Base-by-base conservation (phyloP, 2,113 vertebrate genomes). In the Chamaea fasciata region DNA sequence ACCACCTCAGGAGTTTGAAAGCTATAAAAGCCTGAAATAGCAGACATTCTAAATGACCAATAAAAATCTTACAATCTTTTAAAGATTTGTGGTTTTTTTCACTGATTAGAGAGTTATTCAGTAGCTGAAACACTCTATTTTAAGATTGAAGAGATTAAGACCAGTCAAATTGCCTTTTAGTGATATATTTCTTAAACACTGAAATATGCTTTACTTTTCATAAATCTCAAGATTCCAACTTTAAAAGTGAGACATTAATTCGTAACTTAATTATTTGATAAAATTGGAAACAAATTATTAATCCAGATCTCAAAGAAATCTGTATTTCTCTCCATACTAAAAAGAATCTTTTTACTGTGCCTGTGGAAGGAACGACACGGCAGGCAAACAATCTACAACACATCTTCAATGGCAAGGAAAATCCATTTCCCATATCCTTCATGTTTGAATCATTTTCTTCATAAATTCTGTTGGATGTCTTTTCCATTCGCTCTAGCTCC, bases 231-330 rank as follows among this genome's bases (percentile, higher is more conserved):
- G 81, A 96, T 97, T 96, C 83, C 92, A 94, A 85, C 88, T 90
- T 96, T 78, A 94, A 89, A 94, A 93, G 46, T 39, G 53, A 95
- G 95, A 90, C 37, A 87, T 94, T 96, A 42, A 96, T 97, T 95
- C 57, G 52, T 94, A 97, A 96, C 39, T 81, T 97, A 97, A 97
- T 98, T 97, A 98, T 97, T 98, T 98, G 91, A 96, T 97, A 97
- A 98, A 89, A 97, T 97, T 97, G 95, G 92, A 96, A 97, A 94
- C 97, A 92, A 97, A 97, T 97, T 97, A 97, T 97, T 97, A 95
- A 97, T 96, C 85, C 41, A 10, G 60, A 94, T 92, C 60, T 83
- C 50, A 86, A 87, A 95, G 57, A 96, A 96, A 94, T 80, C 83
- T 96, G 49, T 91, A 69, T 95, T 96, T 94, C 93, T 94, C 95